Evolutionary conservation across 35 echinoderm and acorn worm species (phyloP).

Genomic region (Heliocidaris erythrogramma): DNA sequence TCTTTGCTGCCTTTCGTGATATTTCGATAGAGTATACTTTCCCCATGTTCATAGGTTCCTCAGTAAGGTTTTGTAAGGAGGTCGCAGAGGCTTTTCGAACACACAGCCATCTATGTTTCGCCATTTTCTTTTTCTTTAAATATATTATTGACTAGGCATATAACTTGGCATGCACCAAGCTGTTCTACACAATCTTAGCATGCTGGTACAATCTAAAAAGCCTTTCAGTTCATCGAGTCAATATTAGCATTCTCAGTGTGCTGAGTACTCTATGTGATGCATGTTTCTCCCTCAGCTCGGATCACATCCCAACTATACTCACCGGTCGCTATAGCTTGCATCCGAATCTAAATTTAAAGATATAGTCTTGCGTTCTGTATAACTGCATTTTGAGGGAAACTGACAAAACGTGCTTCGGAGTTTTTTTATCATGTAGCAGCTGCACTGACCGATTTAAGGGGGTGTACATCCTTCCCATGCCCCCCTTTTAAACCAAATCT

Average conservation of each 20-base stretch:
- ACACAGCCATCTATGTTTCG: not conserved
- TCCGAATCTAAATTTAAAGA: not conserved
- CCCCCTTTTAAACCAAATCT: too few relatives aligned
- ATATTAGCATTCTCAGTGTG: not conserved
- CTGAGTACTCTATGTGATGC: not conserved
- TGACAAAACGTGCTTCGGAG: too few relatives aligned
- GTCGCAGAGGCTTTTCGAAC: too few relatives aligned
- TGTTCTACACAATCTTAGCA: not conserved
- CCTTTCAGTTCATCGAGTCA: not conserved
- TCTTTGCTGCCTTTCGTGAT: too few relatives aligned
- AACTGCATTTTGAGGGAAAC: not conserved
- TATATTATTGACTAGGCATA: not conserved
- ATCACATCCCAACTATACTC: not conserved
- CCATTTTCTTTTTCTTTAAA: not conserved
- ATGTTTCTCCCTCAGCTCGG: not conserved
- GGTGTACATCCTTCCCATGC: too few relatives aligned
- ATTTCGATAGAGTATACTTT: too few relatives aligned
- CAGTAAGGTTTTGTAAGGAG: too few relatives aligned
- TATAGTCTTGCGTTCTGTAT: not conserved
- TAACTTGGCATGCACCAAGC: not conserved
- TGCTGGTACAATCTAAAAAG: not conserved
- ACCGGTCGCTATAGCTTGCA: not conserved
- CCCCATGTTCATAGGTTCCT: too few relatives aligned
- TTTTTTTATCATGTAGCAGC: too few relatives aligned
- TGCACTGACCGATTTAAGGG: too few relatives aligned